These are phyloP conservation scores for Raja brachyura DNA, from an alignment of 2,113 vertebrate species.

Conservation along the genomic window DNA sequence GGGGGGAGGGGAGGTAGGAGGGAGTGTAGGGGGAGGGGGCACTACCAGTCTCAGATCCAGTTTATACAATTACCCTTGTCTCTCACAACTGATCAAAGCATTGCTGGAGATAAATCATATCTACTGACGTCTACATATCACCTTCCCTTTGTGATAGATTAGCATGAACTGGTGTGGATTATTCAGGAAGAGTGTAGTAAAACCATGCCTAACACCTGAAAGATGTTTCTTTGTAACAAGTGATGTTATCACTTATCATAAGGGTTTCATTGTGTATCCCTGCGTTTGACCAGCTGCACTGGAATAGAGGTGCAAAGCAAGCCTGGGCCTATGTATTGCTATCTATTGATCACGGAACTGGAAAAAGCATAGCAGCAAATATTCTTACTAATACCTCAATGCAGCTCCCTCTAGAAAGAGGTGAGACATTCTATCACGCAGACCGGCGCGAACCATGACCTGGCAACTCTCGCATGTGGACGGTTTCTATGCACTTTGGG, in stretches of 20 bases:
- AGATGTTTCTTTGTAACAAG: background rate
- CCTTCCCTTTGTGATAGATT: slow-evolving; percentile 5
- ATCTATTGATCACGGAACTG: background rate
- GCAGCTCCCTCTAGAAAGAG: background rate
- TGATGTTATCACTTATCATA: background rate
- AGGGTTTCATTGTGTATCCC: background rate
- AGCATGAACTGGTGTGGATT: background rate
- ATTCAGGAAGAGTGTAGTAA: background rate
- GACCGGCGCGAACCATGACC: too few relatives aligned
- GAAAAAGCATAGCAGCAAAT: background rate
- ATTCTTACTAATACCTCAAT: background rate
- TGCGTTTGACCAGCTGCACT: slow-evolving; percentile 5
- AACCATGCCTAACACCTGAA: background rate
- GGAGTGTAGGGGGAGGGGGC: too few relatives aligned
- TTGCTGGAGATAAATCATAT: background rate
- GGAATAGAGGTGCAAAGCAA: background rate
- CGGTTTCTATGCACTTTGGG: too few relatives aligned
- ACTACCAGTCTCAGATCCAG: background rate
- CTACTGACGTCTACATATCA: background rate
- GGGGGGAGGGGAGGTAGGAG: too few relatives aligned
- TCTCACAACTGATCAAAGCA: background rate
- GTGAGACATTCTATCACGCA: background rate
- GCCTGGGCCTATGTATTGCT: background rate
- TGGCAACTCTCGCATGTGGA: too few relatives aligned
- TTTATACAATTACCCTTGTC: background rate